Base-by-base conservation (phyloP, 2,888 invertebrate genomes). In the Tachina grossa region DNA sequence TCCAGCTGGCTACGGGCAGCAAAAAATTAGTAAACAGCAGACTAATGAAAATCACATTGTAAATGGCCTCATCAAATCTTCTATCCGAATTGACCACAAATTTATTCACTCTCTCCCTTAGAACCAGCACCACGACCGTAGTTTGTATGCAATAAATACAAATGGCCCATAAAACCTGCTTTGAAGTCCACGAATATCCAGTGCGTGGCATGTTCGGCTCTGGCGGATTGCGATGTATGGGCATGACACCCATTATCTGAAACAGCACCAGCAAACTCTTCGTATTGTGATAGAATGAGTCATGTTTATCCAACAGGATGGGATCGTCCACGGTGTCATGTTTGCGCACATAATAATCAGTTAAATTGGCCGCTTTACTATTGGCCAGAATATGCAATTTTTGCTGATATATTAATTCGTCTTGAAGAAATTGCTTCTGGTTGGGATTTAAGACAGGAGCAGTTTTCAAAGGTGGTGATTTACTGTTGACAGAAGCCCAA, bases 171-270 rank as follows among this genome's bases (percentile, higher is more conserved):
- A 95, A 91, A 11, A 95, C 94, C 8, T 95, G 94, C 87, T 94
- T 94, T 0, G 96, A 96, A 84, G 94, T 93, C 95, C 95, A 96
- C 71, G 94, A 94, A 89, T 91, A 95, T 14, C 94, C 94, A 0
- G 95, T 95, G 0, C 95, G 88, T 87, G 93, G 84, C 91, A 93
- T 74, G 92, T 93, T 91, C 89, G 92, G 80, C 90, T 93, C 93
- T 88, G 93, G 93, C 3, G 94, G 94, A 65, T 95, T 95, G 59
- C 96, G 93, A 93, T 95, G 95, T 57, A 96, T 95, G 0, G 96
- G 96, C 96, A 96, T 96, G 0, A 96, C 93, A 4, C 96, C 96
- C 96, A 95, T 96, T 57, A 96, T 95, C 91, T 96, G 96, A 89
- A 96, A 96, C 6, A 96, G 92, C 0, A 95, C 95, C 86, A 96